These are phyloP conservation scores for Puma concolor DNA, from an alignment of 2,113 vertebrate genomes.

Conservation along the genomic window DNA sequence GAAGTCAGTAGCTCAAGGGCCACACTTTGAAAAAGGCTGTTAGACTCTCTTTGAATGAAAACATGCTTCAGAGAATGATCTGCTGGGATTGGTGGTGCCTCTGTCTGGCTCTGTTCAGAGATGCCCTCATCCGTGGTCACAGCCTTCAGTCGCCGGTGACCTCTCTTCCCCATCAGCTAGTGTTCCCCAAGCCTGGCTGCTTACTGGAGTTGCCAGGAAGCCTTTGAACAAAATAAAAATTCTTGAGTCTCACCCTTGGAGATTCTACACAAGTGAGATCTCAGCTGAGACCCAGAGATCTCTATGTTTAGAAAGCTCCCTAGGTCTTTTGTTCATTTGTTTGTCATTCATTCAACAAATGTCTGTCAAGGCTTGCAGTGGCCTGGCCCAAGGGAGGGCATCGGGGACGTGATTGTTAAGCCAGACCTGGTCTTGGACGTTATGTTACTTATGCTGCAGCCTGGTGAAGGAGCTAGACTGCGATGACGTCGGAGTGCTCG, in stretches of 20 bases:
- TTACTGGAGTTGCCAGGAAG: background rate
- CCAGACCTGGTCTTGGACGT: background rate
- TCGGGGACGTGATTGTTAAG: background rate
- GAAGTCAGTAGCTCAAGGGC: background rate
- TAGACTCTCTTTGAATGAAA: background rate
- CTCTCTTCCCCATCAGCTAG: background rate
- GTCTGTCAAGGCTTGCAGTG: background rate
- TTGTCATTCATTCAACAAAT: background rate
- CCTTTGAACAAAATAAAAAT: background rate
- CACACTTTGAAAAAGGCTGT: background rate
- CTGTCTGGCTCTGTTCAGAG: background rate
- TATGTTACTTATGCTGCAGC: background rate
- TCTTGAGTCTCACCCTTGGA: background rate
- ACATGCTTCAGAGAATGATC: too few relatives aligned
- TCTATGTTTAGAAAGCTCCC: background rate
- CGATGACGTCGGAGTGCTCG: background rate
- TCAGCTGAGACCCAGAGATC: background rate
- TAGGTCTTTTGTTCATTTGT: background rate
- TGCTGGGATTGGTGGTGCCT: fast-evolving
- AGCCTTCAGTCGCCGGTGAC: background rate
- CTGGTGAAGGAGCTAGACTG: background rate
- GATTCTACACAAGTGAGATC: background rate
- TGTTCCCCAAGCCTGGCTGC: too few relatives aligned
- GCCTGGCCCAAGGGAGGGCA: background rate
- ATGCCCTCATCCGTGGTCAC: background rate